Conservation (phyloP, 1,140 invertebrate species). For the Hirudo medicinalis region DNA sequence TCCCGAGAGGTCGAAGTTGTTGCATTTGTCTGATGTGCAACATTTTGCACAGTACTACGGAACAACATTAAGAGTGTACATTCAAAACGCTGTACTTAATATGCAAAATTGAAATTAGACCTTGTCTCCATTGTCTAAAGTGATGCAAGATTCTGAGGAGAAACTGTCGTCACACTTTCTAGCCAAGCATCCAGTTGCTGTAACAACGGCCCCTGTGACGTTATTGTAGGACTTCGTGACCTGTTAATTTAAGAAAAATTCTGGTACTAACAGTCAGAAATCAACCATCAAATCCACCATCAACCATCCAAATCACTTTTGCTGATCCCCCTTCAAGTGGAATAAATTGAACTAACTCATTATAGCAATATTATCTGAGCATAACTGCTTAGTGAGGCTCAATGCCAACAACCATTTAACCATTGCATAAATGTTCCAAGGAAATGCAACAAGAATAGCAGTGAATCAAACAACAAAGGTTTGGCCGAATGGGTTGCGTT, state of each 20-base stretch:
- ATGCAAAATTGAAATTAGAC: background rate
- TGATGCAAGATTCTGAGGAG: background rate
- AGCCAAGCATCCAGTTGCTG: background rate
- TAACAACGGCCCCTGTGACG: background rate
- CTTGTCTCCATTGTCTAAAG: background rate
- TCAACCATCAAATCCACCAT: too few species aligned
- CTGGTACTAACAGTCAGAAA: background rate
- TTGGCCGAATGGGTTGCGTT: too few species aligned
- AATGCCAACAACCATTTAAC: too few species aligned
- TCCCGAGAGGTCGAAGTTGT: background rate
- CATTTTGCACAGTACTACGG: background rate
- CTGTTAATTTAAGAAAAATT: background rate
- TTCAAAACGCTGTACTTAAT: too few species aligned
- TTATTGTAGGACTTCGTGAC: background rate
- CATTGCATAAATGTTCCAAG: too few species aligned
- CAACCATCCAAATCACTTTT: too few species aligned
- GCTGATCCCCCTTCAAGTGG: background rate
- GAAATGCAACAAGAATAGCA: background rate
- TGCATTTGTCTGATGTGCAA: constrained; percentile 7
- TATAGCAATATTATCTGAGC: too few species aligned
- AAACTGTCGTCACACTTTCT: background rate
- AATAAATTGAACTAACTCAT: too few species aligned
- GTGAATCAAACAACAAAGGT: background rate
- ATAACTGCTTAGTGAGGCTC: too few species aligned
- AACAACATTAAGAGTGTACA: background rate